These are phyloP conservation scores for Saccostrea glomerata DNA, from an alignment of 1,140 invertebrate genomes.

Conservation along the genomic window DNA sequence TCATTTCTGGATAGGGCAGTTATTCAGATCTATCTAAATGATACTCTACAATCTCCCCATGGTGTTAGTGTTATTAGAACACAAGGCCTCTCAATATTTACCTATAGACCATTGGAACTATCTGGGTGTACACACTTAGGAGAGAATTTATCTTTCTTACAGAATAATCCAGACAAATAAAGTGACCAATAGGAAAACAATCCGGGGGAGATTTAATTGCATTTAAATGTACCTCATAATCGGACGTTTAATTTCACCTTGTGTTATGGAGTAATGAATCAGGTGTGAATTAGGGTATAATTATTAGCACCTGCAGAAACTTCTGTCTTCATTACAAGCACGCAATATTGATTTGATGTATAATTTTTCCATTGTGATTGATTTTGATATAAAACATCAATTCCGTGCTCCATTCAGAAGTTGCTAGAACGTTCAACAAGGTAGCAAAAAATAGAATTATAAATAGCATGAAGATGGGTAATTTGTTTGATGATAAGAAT, in stretches of 20 bases:
- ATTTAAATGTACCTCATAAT: slow-evolving; percentile 5
- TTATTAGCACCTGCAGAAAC: background rate
- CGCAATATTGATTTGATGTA: background rate
- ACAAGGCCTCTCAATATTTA: background rate
- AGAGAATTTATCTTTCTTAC: slow-evolving; percentile 6
- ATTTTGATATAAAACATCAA: slow-evolving; percentile 26
- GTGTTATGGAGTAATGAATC: background rate
- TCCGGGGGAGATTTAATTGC: background rate
- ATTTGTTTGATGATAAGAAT: slow-evolving; percentile 3
- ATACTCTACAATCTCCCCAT: background rate
- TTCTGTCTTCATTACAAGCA: background rate
- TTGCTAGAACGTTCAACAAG: background rate
- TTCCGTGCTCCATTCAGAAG: background rate
- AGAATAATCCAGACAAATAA: slow-evolving; percentile 13
- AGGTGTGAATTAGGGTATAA: background rate
- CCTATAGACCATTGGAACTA: background rate
- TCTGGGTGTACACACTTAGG: background rate
- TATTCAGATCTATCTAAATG: slow-evolving; percentile 3
- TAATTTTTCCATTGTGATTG: background rate
- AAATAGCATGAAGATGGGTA: background rate
- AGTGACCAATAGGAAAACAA: slow-evolving; percentile 21
- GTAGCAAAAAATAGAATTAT: background rate
- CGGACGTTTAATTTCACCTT: background rate
- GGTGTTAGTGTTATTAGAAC: background rate
- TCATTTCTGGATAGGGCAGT: slow-evolving; percentile 2